Base-by-base conservation (phyloP, 2,888 invertebrate genomes). In the Lasioglossum marginatum region DNA sequence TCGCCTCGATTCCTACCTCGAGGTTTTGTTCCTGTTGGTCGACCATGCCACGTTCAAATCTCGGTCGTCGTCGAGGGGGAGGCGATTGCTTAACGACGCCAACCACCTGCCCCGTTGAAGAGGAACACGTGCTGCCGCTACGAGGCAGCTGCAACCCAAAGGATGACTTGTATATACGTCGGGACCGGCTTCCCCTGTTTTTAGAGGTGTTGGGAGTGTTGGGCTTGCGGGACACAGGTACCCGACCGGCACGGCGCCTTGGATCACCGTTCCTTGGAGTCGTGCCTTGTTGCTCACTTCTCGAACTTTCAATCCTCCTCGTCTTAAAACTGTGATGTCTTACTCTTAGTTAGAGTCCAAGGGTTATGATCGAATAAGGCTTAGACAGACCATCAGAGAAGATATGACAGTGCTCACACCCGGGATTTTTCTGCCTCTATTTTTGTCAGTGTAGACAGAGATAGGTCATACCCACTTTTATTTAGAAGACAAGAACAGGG, bases 31-130 rank as follows among this genome's bases (percentile, higher is more conserved):
- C 79, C 43, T 71, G 87, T 77, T 77, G 87, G 87, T 37, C 60
- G 79, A 75, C 73, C 57, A 74, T 79, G 83, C 87, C 84, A 85
- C 87, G 91, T 92, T 93, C 88, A 93, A 94, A 94, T 94, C 94
- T 93, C 93, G 89, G 93, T 88, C 84, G 60, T 86, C 90, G 87
- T 90, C 87, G 92, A 93, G 93, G 90, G 93, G 93, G 93, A 93
- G 91, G 90, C 92, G 92, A 93, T 94, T 92, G 92, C 92, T 93
- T 92, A 92, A 93, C 93, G 91, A 94, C 94, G 93, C 91, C 92
- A 92, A 91, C 94, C 95, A 95, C 95, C 95, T 95, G 95, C 95
- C 94, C 88, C 87, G 78, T 81, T 79, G 87, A 89, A 89, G 90
- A 88, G 88, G 91, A 94, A 94, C 94, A 94, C 94, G 94, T 94